Base-by-base conservation (phyloP, 2,888 invertebrate species). In the Spisula solida region DNA sequence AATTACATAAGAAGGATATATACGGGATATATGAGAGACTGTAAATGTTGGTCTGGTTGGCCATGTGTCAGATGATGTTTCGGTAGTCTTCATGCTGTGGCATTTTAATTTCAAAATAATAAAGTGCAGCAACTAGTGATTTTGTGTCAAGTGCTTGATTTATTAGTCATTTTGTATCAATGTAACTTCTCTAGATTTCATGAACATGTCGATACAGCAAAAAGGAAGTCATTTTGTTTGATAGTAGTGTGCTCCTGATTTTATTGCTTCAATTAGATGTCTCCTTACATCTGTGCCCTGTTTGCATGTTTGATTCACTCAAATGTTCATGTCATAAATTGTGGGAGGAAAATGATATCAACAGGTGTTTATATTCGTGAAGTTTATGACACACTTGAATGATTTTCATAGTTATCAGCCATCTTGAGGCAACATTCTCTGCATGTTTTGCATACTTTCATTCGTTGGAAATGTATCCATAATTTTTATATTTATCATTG, bases 201-300 rank as follows among this genome's bases (percentile, higher is more conserved):
- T 41, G 41, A 41, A 51, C 51, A 51, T 51, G 12, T 51, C 51
- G 12, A 51, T 51, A 16, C 51, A 16, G 51, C 12, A 51, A 51
- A 51, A 51, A 51, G 14, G 51, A 12, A 51, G 51, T 1, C 51
- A 51, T 51, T 51, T 51, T 51, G 16, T 51, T 51, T 51, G 51
- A 12, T 51, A 51, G 51, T 51, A 8, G 12, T 1, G 51, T 66
- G 25, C 25, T n/a, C 25, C 12, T 25, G n/a, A 25, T 75, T 75
- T 75, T 75, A 75, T 75, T 29, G 75, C 75, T 31, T 75, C 34
- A 75, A 75, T 75, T 75, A 34, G 34, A 75, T 75, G 75, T 75
- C 34, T 31, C 31, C 29, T 31, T 75, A 34, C 18, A 75, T 75
- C 16, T 75, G 31, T 31, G 31, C 41, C n/a, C 41, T 41, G 41